Conservation (phyloP, 2,888 invertebrate genomes). For the Thereva nobilitata region DNA sequence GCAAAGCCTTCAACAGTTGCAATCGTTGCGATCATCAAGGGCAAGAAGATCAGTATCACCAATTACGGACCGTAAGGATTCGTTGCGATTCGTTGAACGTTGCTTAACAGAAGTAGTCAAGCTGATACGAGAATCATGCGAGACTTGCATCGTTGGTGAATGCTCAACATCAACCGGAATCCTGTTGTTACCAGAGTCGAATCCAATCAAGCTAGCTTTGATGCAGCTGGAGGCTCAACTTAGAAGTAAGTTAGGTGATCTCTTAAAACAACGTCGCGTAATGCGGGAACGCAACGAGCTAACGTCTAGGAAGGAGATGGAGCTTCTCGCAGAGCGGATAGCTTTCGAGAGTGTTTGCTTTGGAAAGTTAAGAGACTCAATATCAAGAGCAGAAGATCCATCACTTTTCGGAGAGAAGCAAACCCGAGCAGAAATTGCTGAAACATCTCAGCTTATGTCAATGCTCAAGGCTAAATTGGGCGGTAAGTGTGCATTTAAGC, state of each 20-base stretch:
- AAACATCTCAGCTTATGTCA: slow-evolving; percentile 77
- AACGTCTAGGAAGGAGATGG: slow-evolving; percentile 69
- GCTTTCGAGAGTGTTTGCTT: slow-evolving; percentile 79
- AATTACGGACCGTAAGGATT: slow-evolving; percentile 67
- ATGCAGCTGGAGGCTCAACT: slow-evolving; percentile 70
- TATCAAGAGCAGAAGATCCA: slow-evolving; percentile 64
- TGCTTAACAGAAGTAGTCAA: slow-evolving; percentile 67
- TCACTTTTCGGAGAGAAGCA: slow-evolving; percentile 65
- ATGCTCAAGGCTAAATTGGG: slow-evolving; percentile 70
- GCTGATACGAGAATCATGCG: slow-evolving; percentile 65
- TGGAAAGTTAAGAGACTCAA: slow-evolving; percentile 69
- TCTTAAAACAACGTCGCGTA: slow-evolving; percentile 69
- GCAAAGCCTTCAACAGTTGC: slow-evolving; percentile 69
- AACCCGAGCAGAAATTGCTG: slow-evolving; percentile 70
- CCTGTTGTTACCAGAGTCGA: slow-evolving; percentile 60
- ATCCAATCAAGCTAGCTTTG: slow-evolving; percentile 65
- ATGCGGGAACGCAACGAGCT: slow-evolving; percentile 70
- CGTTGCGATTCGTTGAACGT: slow-evolving; percentile 67
- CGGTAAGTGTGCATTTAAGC: slow-evolving; percentile 60
- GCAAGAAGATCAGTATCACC: slow-evolving; percentile 69
- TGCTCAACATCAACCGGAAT: slow-evolving; percentile 44
- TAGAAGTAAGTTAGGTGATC: slow-evolving; percentile 69
- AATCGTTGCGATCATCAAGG: slow-evolving; percentile 64
- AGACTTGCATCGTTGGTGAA: slow-evolving; percentile 63
- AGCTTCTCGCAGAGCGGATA: slow-evolving; percentile 76